phyloP scores from a whole-genome alignment of 2,113 vertebrate genomes.

The Dendropsophus ebraccatus region DNA sequence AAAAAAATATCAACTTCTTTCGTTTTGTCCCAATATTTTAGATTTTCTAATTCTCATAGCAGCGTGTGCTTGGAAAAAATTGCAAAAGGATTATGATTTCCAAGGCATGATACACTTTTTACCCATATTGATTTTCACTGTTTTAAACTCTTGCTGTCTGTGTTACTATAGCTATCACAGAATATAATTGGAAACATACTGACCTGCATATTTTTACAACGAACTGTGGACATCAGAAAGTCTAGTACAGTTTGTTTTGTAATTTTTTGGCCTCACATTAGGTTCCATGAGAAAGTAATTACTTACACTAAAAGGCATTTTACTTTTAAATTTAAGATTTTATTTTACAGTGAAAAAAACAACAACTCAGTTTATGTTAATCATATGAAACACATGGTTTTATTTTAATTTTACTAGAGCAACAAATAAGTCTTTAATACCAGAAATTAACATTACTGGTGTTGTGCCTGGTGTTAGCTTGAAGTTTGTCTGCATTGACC shows the following conservation, averaged over 20 bases:
- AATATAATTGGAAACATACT: slow-evolving; percentile 49
- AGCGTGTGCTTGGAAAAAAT: not conserved
- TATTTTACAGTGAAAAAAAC: not conserved
- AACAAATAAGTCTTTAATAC: not conserved
- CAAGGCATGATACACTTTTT: slow-evolving; percentile 47
- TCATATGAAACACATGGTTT: not conserved
- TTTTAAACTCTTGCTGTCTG: slow-evolving; percentile 43
- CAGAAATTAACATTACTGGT: not conserved
- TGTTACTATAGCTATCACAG: slow-evolving; percentile 35
- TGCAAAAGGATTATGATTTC: slow-evolving; percentile 45
- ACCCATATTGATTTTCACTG: slow-evolving; percentile 45
- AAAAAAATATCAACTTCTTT: slow-evolving; percentile 31
- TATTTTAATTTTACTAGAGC: not conserved
- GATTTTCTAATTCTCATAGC: slow-evolving; percentile 14
- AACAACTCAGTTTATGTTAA: not conserved
- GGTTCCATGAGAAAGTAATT: slow-evolving; percentile 18
- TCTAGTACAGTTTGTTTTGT: slow-evolving; percentile 20
- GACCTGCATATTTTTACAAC: slow-evolving; percentile 36
- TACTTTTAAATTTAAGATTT: not conserved
- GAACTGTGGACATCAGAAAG: slow-evolving; percentile 2
- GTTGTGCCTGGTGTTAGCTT: not conserved
- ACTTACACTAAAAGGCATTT: not conserved
- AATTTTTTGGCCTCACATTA: slow-evolving; percentile 4
- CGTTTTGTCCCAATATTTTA: slow-evolving; percentile 28
- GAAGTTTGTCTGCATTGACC: not conserved